Evolutionary conservation across 2,888 invertebrate genomes (phyloP).

Genomic region (Epirrhoe tristata): DNA sequence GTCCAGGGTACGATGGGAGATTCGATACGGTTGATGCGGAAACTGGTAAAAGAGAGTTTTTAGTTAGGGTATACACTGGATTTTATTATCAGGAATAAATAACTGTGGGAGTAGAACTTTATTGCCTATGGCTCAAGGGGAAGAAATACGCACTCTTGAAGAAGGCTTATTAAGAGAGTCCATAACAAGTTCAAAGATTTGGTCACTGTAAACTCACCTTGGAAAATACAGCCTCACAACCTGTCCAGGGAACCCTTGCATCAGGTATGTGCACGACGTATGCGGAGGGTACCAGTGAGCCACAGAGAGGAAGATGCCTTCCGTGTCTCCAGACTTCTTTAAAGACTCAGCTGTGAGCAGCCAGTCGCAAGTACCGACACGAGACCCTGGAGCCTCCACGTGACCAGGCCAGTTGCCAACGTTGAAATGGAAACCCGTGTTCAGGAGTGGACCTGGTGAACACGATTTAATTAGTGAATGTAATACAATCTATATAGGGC

Average conservation of each 20-base stretch:
- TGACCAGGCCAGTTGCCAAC: slow-evolving; percentile 98
- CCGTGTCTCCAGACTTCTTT: slow-evolving; percentile 91
- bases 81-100: too few species aligned
- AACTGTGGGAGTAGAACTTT: too few species aligned
- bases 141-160: too few species aligned
- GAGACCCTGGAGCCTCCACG: slow-evolving; percentile 94
- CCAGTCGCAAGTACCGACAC: slow-evolving; percentile 96
- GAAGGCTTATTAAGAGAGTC: too few species aligned
- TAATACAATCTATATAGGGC: too few species aligned
- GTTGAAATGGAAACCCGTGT: slow-evolving; percentile 97
- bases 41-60: slow-evolving; percentile 80
- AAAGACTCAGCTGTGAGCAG: slow-evolving; percentile 93
- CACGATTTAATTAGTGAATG: neutral
- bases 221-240: slow-evolving; percentile 96
- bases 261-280: slow-evolving; percentile 95
- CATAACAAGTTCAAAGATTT: neutral
- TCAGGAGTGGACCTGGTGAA: slow-evolving; percentile 90
- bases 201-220: slow-evolving; percentile 81
- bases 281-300: slow-evolving; percentile 98
- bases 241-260: slow-evolving; percentile 94
- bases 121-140: too few species aligned
- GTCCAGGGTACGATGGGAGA: slow-evolving; percentile 94
- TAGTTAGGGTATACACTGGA: too few species aligned
- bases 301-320: slow-evolving; percentile 95
- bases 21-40: slow-evolving; percentile 95